phyloP scores from a whole-genome alignment of 2,797 vertebrate species.

The Thalassophryne amazonica region DNA sequence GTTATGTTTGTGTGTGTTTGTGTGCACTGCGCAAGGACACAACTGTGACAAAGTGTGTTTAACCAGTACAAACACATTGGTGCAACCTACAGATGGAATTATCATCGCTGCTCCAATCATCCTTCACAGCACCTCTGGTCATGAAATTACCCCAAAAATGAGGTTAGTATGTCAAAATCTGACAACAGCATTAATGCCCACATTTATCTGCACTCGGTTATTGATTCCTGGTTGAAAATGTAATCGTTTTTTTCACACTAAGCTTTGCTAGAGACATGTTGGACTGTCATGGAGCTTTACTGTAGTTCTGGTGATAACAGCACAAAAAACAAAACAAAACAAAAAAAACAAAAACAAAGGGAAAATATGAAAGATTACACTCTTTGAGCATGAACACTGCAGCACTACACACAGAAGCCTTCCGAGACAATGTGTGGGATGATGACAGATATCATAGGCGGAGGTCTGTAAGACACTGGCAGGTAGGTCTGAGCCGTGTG shows the following conservation, averaged over 20 bases:
- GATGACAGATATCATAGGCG: constrained; percentile 58
- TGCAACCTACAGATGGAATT: background rate
- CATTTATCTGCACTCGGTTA: background rate
- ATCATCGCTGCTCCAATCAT: constrained; percentile 1
- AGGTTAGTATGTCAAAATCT: background rate
- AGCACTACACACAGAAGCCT: constrained; percentile 67
- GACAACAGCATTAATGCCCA: background rate
- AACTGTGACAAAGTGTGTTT: background rate
- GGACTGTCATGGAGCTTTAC: constrained; percentile 49
- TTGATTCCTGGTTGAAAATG: too few relatives aligned
- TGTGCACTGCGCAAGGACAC: too few relatives aligned
- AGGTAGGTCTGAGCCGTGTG: constrained; percentile 60
- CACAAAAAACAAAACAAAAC: too few relatives aligned
- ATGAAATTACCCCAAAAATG: constrained; percentile 7
- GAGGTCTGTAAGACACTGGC: constrained; percentile 54
- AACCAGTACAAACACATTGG: background rate
- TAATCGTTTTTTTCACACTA: constrained; percentile 8
- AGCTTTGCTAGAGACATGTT: constrained; percentile 43
- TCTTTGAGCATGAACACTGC: constrained; percentile 64
- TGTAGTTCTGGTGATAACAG: constrained; percentile 32
- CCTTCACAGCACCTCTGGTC: background rate
- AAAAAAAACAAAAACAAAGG: too few relatives aligned
- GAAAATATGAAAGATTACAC: constrained; percentile 53
- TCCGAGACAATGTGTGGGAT: constrained; percentile 76
- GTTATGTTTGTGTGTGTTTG: background rate